Evolutionary conservation across 2,797 vertebrate genomes (phyloP).

Genomic region (Cephalopachus bancanus): DNA sequence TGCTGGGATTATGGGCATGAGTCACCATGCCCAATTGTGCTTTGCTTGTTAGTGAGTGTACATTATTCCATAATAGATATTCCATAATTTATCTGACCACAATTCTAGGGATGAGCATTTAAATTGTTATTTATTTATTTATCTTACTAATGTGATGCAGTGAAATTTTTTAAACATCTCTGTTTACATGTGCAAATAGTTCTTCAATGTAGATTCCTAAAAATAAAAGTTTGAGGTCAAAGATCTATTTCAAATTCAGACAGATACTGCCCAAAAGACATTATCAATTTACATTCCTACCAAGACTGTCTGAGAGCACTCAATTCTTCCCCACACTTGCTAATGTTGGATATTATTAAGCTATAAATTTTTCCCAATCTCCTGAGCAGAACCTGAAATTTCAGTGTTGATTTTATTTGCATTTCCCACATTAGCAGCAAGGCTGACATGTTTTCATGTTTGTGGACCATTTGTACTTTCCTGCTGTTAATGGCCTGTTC

Average conservation of each 20-base stretch:
- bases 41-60: not conserved
- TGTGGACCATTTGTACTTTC: not conserved
- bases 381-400: not conserved
- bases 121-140: not conserved
- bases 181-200: constrained; percentile 24
- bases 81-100: not conserved
- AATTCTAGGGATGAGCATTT: not conserved
- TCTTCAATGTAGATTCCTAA: constrained; percentile 17
- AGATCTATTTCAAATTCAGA: constrained; percentile 23
- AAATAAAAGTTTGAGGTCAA: not conserved
- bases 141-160: not conserved
- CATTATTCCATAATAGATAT: not conserved
- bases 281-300: constrained; percentile 21
- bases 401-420: not conserved
- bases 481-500: not conserved
- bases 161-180: not conserved
- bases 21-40: no score
- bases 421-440: not conserved
- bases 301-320: not conserved
- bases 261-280: not conserved
- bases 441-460: not conserved
- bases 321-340: not conserved
- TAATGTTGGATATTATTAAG: constrained; percentile 32
- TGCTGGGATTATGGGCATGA: no score
- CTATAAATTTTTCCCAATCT: not conserved